Evolutionary conservation across 2,797 vertebrate genomes (phyloP).

Genomic region (Steatocranus sp.): DNA sequence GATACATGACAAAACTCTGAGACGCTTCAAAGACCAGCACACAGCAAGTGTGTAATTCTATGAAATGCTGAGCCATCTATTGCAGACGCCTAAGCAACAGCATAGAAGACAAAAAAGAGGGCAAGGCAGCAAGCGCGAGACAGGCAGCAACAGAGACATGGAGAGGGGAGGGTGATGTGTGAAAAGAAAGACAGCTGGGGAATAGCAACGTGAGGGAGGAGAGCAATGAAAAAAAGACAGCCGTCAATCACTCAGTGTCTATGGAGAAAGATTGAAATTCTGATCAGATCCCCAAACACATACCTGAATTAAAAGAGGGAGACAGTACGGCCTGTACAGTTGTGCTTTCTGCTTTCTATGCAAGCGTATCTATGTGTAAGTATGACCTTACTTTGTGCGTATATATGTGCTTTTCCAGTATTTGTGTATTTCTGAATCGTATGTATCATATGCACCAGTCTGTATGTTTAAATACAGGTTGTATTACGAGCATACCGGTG

Average conservation of each 20-base stretch:
- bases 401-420: neutral
- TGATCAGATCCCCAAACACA: slow-evolving; percentile 27
- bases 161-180: neutral
- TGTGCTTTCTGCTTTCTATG: neutral
- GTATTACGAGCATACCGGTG: neutral
- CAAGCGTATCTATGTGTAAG: neutral
- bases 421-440: neutral
- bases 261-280: slow-evolving; percentile 25
- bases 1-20: neutral
- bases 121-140: neutral
- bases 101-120: neutral
- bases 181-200: slow-evolving; percentile 23
- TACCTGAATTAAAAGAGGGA: neutral
- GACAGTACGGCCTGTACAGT: neutral
- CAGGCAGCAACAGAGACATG: neutral
- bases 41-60: neutral
- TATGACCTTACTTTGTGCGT: neutral
- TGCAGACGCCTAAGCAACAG: neutral
- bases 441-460: neutral
- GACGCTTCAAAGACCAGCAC: neutral
- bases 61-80: neutral
- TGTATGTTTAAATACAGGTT: neutral
- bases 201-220: neutral
- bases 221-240: slow-evolving; percentile 1
- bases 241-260: slow-evolving; percentile 36